Evolutionary conservation across 1,140 invertebrate species (phyloP).

Genomic region (Sycophaga agraensis): DNA sequence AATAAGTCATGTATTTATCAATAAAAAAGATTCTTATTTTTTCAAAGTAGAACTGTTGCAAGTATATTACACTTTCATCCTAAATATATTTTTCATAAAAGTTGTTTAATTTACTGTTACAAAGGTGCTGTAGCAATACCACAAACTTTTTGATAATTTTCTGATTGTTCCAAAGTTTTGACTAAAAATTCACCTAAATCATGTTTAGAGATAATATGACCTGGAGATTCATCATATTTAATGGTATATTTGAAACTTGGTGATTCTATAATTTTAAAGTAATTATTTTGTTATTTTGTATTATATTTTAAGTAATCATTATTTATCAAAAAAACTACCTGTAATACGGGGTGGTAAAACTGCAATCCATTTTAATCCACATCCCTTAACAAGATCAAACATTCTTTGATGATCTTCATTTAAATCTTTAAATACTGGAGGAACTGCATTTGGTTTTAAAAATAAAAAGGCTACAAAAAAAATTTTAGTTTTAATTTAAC

Average conservation of each 20-base stretch:
- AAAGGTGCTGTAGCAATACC: slow-evolving; percentile 56
- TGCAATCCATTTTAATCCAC: slow-evolving; percentile 73
- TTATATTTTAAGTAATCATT: neutral
- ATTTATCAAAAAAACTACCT: slow-evolving; percentile 50
- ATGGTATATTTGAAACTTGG: slow-evolving; percentile 60
- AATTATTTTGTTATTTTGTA: neutral
- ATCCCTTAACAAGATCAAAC: slow-evolving; percentile 68
- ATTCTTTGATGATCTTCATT: slow-evolving; percentile 79
- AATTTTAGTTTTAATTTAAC: too few species aligned
- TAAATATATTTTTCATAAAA: neutral
- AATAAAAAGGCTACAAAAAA: slow-evolving; percentile 70
- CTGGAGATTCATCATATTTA: slow-evolving; percentile 65
- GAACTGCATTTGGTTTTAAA: slow-evolving; percentile 70
- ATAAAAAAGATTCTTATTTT: slow-evolving; percentile 9
- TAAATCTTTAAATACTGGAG: slow-evolving; percentile 68
- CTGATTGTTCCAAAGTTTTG: slow-evolving; percentile 65
- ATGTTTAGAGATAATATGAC: slow-evolving; percentile 70
- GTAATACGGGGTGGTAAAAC: slow-evolving; percentile 81
- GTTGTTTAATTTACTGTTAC: neutral
- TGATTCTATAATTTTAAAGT: slow-evolving; percentile 56
- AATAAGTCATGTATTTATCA: slow-evolving; percentile 18
- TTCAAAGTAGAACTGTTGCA: slow-evolving; percentile 8
- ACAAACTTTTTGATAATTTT: slow-evolving; percentile 69
- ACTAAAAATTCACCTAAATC: slow-evolving; percentile 77
- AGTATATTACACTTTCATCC: neutral